Percentiles rank a stretch among this genome's conserved stretches.
Evolutionary conservation across 2,888 invertebrate genomes (phyloP).

Genomic region (Ophraella communa): DNA sequence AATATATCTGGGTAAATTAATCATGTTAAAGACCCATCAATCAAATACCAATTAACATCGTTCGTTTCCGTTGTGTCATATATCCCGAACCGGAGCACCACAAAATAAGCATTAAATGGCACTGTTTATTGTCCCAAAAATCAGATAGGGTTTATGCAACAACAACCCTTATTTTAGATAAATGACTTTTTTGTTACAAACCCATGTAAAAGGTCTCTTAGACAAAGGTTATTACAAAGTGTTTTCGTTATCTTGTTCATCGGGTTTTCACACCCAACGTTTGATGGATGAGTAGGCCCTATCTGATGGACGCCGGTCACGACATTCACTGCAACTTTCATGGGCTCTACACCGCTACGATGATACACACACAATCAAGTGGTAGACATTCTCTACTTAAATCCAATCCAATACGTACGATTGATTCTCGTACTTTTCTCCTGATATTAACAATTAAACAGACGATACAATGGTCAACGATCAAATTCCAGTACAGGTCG

Average conservation of each 20-base stretch:
- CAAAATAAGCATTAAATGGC: conserved; percentile 36
- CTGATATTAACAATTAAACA: conserved; percentile 11
- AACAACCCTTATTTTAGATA: conserved; percentile 59
- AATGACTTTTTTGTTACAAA: conserved; percentile 58
- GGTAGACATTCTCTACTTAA: conserved; percentile 5
- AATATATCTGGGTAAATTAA: conserved; percentile 17
- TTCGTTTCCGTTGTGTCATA: conserved; percentile 26
- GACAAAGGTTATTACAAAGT: conserved; percentile 60
- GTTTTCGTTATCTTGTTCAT: conserved; percentile 60
- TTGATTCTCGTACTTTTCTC: conserved; percentile 13
- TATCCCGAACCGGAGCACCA: conserved; percentile 16
- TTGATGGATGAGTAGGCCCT: conserved; percentile 59
- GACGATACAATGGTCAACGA: conserved; percentile 18
- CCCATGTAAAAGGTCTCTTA: conserved; percentile 59
- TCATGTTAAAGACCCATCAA: conserved; percentile 22
- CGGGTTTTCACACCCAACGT: conserved; percentile 59
- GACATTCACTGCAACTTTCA: conserved; percentile 43
- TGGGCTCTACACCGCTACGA: neutral
- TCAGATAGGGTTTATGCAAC: conserved; percentile 53
- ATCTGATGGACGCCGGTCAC: conserved; percentile 60
- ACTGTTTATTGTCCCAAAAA: conserved; percentile 45
- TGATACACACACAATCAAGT: conserved; percentile 12
- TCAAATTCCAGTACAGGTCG: neutral
- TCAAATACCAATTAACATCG: conserved; percentile 30
- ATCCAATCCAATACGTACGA: conserved; percentile 6